Base-by-base conservation (phyloP, 1,140 invertebrate species). In the Saccostrea cuccullata region DNA sequence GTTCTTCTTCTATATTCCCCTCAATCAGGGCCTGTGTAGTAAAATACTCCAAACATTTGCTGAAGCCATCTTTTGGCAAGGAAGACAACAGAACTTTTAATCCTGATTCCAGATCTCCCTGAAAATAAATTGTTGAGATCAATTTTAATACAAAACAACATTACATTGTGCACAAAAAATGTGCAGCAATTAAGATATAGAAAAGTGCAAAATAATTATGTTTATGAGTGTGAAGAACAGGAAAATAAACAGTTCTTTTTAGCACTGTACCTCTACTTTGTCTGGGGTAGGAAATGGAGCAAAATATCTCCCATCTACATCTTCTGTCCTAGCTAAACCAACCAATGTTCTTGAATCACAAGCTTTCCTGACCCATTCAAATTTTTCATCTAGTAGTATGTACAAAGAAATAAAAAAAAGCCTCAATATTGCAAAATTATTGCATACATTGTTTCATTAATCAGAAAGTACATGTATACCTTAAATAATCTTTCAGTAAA, bases 1-100 rank as follows among this genome's bases (percentile, higher is more conserved):
- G 86, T n/a, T 91, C 86, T 84, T 88, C 89, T 77, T 87, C 67
- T 15, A 55, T 67, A 55, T 88, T 88, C 47, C 87, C 88, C 40
- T 90, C 86, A 13, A 84, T 85, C 2, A 92, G 84, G 4, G 89
- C 89, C 55, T 87, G 89, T 20, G 85, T 40, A 30, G 92, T 90
- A 40, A 88, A 91, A 64, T 91, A 87, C 85, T 89, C 86, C 3
- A 90, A 60, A 85, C 85, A 89, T 26, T 67, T 85, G 85, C 90
- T 87, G 55, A 89, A 55, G 47, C 55, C 88, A 55, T 89, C 88
- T 55, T 86, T 89, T 26, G 87, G 82, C 23, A 91, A 55, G 36
- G 86, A 87, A 20, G 85, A 88, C 84, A 90, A 55, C 55, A 92
- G 77, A 73, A 36, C 67, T 26, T 84, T 23, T 15, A 90, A 89